Percentiles rank a stretch among this genome's conserved stretches.
phyloP scores from a whole-genome alignment of 1,140 invertebrate species.

The Manduca sexta region DNA sequence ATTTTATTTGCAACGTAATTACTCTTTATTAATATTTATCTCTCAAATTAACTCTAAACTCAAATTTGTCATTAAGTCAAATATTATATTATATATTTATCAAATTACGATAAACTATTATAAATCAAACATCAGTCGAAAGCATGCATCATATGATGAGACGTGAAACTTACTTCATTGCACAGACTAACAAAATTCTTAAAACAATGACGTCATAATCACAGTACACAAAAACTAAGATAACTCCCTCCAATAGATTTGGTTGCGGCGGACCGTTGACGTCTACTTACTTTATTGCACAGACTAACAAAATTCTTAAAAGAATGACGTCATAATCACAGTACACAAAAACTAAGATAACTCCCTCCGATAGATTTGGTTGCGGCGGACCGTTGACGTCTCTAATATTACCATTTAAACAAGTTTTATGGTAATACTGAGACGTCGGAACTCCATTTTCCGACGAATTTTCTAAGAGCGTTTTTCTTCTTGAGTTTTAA shows the following conservation, averaged over 20 bases:
- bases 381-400: conserved; percentile 58
- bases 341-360: neutral
- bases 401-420: conserved; percentile 73
- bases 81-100: too few species aligned
- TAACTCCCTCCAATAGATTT: conserved; percentile 33
- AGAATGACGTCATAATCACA: neutral
- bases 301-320: too few species aligned
- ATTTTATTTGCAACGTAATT: too few species aligned
- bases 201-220: too few species aligned
- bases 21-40: too few species aligned
- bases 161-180: too few species aligned
- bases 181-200: too few species aligned
- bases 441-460: conserved; percentile 61
- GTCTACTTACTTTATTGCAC: conserved; percentile 21
- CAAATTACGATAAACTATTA: too few species aligned
- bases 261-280: conserved; percentile 55
- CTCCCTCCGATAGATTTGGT: conserved; percentile 38
- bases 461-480: conserved; percentile 48
- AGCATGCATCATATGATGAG: too few species aligned
- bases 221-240: neutral
- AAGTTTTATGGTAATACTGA: conserved; percentile 70
- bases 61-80: too few species aligned
- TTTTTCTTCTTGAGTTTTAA: conserved; percentile 60
- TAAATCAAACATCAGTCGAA: too few species aligned
- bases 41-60: too few species aligned